Evolutionary conservation across 2,888 invertebrate species (phyloP).

Genomic region (Sipha maydis): DNA sequence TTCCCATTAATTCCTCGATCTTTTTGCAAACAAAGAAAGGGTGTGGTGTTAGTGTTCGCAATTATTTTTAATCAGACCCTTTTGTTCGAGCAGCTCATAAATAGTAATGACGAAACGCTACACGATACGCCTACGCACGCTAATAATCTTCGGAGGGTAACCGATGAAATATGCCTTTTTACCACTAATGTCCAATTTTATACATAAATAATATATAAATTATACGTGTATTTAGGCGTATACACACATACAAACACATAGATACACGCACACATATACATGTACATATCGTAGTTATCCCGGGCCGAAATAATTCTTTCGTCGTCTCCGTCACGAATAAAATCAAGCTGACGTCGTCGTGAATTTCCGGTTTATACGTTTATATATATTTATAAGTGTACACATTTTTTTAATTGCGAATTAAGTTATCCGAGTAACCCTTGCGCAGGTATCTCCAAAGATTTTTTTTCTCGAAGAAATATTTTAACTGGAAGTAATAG

Average conservation of each 20-base stretch:
- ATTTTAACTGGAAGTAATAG: conserved; percentile 56
- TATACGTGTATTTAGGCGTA: neutral
- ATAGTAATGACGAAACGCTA: conserved; percentile 60
- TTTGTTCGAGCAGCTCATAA: conserved; percentile 59
- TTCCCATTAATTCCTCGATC: conserved; percentile 60
- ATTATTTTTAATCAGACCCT: conserved; percentile 62
- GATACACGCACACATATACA: neutral
- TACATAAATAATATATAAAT: neutral
- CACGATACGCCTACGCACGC: conserved; percentile 51
- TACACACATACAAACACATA: neutral
- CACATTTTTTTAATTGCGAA: conserved; percentile 47
- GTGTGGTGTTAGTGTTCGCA: conserved; percentile 58
- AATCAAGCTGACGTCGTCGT: conserved; percentile 28
- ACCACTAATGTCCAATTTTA: conserved; percentile 48
- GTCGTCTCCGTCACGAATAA: neutral
- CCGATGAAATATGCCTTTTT: conserved; percentile 36
- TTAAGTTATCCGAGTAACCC: conserved; percentile 8
- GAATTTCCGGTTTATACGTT: conserved; percentile 35
- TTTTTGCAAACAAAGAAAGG: conserved; percentile 60
- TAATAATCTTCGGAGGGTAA: conserved; percentile 49
- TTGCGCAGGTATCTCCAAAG: neutral
- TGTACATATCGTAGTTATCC: neutral
- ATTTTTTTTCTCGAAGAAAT: conserved; percentile 42
- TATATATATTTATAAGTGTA: neutral
- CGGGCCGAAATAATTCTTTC: conserved; percentile 2